Percentiles rank a stretch among this genome's conserved stretches.
Evolutionary conservation across 23 tunicate species (phyloP).

Genomic region (Botrylloides violaceus): DNA sequence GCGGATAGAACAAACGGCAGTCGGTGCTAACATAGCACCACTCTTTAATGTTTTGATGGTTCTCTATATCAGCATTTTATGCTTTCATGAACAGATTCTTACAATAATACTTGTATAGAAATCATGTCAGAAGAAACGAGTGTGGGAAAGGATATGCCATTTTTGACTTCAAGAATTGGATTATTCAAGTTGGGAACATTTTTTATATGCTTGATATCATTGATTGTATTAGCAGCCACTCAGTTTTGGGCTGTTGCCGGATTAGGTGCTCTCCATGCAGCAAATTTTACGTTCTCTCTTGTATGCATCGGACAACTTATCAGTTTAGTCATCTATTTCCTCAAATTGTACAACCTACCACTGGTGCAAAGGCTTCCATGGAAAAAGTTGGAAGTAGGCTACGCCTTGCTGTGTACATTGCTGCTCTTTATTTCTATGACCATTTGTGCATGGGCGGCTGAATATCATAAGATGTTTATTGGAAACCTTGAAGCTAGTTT

Average conservation of each 20-base stretch:
- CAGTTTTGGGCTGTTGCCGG: conserved; percentile 12
- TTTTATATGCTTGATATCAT: background rate
- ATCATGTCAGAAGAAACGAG: conserved; percentile 2
- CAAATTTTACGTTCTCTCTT: background rate
- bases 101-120: no score
- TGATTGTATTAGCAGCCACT: conserved; percentile 8
- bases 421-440: conserved; percentile 1
- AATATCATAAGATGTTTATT: background rate
- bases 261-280: conserved; percentile 11
- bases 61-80: no score
- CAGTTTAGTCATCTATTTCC: conserved; percentile 9
- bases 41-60: no score
- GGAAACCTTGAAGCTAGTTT: conserved; percentile 13
- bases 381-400: conserved; percentile 13
- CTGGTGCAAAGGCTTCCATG: conserved; percentile 8
- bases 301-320: background rate
- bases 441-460: conserved; percentile 21
- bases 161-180: conserved; percentile 12
- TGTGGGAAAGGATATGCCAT: conserved; percentile 3
- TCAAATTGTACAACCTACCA: conserved; percentile 18
- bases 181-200: conserved; percentile 11
- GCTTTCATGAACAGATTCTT: no score
- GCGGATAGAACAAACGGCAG: no score
- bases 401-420: conserved; percentile 10
- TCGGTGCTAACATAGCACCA: no score